Conservation (phyloP, 2,888 invertebrate genomes). For the Scelioninae gen. 1 region DNA sequence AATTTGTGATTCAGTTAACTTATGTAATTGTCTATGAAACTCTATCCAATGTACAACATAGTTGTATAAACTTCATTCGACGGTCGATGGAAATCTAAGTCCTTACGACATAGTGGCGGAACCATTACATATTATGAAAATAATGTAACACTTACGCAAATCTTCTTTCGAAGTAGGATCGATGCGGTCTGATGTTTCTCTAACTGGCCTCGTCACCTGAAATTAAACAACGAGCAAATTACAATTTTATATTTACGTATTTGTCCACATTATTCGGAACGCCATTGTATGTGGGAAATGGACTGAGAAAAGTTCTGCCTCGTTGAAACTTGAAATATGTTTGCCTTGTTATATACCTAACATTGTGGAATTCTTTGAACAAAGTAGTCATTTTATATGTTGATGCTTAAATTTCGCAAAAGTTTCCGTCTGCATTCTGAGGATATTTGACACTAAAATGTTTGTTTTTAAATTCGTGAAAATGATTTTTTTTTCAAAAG, state of each 20-base stretch:
- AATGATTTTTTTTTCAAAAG: too few species aligned
- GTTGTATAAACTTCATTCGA: slow-evolving; percentile 21
- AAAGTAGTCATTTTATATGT: too few species aligned
- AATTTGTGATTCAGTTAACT: slow-evolving; percentile 33
- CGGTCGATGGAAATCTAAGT: slow-evolving; percentile 50
- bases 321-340: slow-evolving; percentile 31
- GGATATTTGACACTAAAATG: not conserved
- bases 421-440: not conserved
- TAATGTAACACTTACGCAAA: slow-evolving; percentile 79
- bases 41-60: slow-evolving; percentile 10
- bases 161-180: slow-evolving; percentile 78
- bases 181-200: slow-evolving; percentile 73
- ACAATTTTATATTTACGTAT: not conserved
- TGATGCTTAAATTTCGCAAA: not conserved
- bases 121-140: slow-evolving; percentile 61
- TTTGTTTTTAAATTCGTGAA: too few species aligned
- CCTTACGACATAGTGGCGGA: slow-evolving; percentile 40
- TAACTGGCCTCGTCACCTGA: slow-evolving; percentile 67
- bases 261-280: slow-evolving; percentile 2
- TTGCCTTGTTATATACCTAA: not conserved
- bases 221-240: slow-evolving; percentile 43
- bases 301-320: slow-evolving; percentile 50
- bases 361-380: not conserved
- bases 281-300: not conserved
- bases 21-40: slow-evolving; percentile 42